Evolutionary conservation across 2,888 invertebrate genomes (phyloP).

Genomic region (Synergus laeviventris): DNA sequence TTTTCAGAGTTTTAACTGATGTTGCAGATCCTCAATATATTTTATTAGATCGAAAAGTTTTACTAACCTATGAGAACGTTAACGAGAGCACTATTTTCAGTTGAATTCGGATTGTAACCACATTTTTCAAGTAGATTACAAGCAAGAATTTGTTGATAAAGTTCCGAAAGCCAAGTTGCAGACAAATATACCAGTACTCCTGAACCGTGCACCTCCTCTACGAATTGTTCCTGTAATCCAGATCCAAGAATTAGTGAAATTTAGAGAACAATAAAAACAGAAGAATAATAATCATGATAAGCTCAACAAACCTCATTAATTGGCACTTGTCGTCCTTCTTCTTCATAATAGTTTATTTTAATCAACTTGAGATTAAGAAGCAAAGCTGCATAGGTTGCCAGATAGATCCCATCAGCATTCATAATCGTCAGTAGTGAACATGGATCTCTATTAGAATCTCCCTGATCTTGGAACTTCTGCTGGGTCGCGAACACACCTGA

Average conservation of each 20-base stretch:
- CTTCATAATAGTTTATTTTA: constrained; percentile 84
- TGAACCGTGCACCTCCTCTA: constrained; percentile 93
- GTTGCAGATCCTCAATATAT: not conserved
- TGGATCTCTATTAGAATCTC: constrained; percentile 63
- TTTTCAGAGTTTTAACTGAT: not conserved
- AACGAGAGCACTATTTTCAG: constrained; percentile 82
- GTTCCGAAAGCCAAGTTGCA: constrained; percentile 93
- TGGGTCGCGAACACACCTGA: constrained; percentile 70
- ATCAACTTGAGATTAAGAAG: constrained; percentile 89
- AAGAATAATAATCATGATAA: not conserved
- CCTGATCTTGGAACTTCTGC: constrained; percentile 69
- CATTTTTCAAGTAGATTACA: constrained; percentile 84
- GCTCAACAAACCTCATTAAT: constrained; percentile 76
- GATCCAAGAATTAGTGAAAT: not conserved
- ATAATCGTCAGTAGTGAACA: constrained; percentile 85
- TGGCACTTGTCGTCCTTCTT: constrained; percentile 74
- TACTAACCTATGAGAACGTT: constrained; percentile 85
- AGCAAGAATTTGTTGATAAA: constrained; percentile 91
- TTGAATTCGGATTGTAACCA: constrained; percentile 80
- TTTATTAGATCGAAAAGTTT: not conserved
- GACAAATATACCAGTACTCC: constrained; percentile 95
- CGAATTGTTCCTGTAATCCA: constrained; percentile 86
- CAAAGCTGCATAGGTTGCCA: constrained; percentile 92
- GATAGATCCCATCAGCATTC: constrained; percentile 96
- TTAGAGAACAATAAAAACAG: not conserved